These are phyloP conservation scores for Ceratitis capitata DNA, from an alignment of 1,140 invertebrate genomes.

Conservation along the genomic window DNA sequence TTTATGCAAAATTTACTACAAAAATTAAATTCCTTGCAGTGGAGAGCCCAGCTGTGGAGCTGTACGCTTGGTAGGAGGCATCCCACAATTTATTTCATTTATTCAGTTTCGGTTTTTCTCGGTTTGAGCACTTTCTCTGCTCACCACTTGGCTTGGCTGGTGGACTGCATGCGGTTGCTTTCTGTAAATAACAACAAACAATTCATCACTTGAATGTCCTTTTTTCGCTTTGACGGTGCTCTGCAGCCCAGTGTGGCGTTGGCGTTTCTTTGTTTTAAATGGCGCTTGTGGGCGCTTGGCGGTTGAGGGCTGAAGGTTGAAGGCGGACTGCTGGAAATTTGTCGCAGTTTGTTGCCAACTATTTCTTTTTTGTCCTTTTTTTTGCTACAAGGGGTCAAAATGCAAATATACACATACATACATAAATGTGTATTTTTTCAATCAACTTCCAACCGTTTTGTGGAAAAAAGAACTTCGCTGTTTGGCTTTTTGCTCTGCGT, in stretches of 20 bases:
- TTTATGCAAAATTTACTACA: constrained; percentile 29
- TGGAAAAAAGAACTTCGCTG: neutral
- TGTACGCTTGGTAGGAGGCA: neutral
- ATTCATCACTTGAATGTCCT: constrained; percentile 46
- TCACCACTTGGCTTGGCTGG: neutral
- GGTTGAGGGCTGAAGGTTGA: neutral
- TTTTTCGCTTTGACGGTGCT: no score
- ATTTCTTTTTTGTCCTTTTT: no score
- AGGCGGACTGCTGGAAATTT: neutral
- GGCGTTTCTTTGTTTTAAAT: constrained; percentile 18
- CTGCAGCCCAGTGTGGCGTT: neutral
- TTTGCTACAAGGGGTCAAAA: neutral
- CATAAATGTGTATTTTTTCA: neutral
- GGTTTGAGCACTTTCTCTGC: neutral
- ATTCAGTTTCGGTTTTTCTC: neutral
- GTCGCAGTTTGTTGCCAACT: neutral
- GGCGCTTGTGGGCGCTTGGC: constrained; percentile 1
- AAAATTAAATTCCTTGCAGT: neutral
- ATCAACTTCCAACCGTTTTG: neutral
- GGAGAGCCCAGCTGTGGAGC: neutral
- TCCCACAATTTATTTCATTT: constrained; percentile 5
- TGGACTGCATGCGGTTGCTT: neutral
- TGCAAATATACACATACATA: neutral
- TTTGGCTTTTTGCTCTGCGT: neutral
- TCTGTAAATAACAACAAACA: constrained; percentile 42